Evolutionary conservation across 2,113 vertebrate genomes (phyloP).

Genomic region (Oncorhynchus nerka): DNA sequence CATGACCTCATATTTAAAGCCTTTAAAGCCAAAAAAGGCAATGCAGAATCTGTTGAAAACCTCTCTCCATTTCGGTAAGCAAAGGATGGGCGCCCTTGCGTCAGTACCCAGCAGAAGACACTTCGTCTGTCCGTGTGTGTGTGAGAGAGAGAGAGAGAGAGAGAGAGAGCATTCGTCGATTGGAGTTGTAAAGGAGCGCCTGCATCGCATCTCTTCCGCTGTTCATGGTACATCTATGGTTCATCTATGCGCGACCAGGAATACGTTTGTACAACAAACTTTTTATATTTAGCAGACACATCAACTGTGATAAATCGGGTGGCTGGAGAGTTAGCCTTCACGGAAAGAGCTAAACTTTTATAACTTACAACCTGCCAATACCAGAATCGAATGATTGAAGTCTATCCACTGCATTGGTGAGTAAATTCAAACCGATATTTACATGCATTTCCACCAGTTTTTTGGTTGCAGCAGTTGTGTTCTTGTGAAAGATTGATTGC

Average conservation of each 20-base stretch:
- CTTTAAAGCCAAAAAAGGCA: too few relatives aligned
- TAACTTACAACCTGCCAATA: background rate
- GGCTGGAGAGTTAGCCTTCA: background rate
- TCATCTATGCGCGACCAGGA: conserved; percentile 34
- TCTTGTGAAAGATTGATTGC: background rate
- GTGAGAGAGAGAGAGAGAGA: conserved; percentile 12
- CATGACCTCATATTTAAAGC: too few relatives aligned
- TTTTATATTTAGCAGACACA: background rate
- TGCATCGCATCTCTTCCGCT: conserved; percentile 46
- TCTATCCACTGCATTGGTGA: conserved; percentile 40
- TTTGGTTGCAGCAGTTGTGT: background rate
- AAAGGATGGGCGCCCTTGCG: too few relatives aligned
- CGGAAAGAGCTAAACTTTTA: conserved; percentile 47
- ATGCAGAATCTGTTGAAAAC: too few relatives aligned
- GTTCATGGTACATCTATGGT: conserved; percentile 31
- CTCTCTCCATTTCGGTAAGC: too few relatives aligned
- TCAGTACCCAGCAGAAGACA: too few relatives aligned
- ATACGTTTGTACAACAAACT: conserved; percentile 30
- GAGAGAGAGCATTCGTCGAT: background rate
- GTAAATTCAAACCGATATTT: conserved; percentile 20
- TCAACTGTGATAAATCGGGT: too few relatives aligned
- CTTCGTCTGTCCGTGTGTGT: too few relatives aligned
- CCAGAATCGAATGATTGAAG: conserved; percentile 21
- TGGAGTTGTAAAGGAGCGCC: conserved; percentile 25
- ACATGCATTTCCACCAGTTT: background rate